phyloP scores from a whole-genome alignment of 2,113 vertebrate species.

The Istiophorus platypterus region DNA sequence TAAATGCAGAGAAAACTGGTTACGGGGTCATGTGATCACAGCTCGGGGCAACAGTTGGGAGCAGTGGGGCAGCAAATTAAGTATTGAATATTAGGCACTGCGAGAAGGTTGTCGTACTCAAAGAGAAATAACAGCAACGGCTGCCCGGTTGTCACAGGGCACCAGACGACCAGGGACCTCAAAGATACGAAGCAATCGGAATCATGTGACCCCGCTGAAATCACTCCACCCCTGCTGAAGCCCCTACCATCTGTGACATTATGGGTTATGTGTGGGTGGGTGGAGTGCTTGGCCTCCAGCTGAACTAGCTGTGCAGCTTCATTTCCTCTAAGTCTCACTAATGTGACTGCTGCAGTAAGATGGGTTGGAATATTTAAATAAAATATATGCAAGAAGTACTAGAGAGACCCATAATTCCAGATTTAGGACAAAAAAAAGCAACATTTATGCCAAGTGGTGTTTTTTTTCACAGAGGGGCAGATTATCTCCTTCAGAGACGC shows the following conservation, averaged over 20 bases:
- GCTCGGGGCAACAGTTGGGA: constrained; percentile 67
- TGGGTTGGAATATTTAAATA: background rate
- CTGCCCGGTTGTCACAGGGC: constrained; percentile 43
- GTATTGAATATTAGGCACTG: constrained; percentile 73
- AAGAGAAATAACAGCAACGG: constrained; percentile 47
- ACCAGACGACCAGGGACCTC: constrained; percentile 38
- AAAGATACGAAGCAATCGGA: constrained; percentile 54
- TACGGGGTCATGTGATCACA: constrained; percentile 49
- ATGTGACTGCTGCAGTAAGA: constrained; percentile 40
- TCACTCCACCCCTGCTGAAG: constrained; percentile 59
- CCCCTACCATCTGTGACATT: constrained; percentile 75
- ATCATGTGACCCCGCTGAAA: constrained; percentile 64
- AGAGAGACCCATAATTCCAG: constrained; percentile 17
- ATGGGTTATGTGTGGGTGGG: constrained; percentile 65
- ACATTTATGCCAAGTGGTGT: constrained; percentile 1
- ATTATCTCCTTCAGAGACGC: constrained; percentile 26
- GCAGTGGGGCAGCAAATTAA: constrained; percentile 77
- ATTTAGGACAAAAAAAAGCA: constrained; percentile 11
- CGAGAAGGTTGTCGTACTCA: constrained; percentile 68
- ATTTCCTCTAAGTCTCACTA: constrained; percentile 54
- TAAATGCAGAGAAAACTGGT: constrained; percentile 49
- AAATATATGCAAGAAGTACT: constrained; percentile 27
- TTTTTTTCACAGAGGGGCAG: constrained; percentile 19
- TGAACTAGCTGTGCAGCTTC: constrained; percentile 62
- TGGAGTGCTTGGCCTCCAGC: constrained; percentile 66